Evolutionary conservation across 2,797 vertebrate species (phyloP), one percentile per base, ranked within the genome.

Genomic region (Eupleurogrammus muticus): DNA sequence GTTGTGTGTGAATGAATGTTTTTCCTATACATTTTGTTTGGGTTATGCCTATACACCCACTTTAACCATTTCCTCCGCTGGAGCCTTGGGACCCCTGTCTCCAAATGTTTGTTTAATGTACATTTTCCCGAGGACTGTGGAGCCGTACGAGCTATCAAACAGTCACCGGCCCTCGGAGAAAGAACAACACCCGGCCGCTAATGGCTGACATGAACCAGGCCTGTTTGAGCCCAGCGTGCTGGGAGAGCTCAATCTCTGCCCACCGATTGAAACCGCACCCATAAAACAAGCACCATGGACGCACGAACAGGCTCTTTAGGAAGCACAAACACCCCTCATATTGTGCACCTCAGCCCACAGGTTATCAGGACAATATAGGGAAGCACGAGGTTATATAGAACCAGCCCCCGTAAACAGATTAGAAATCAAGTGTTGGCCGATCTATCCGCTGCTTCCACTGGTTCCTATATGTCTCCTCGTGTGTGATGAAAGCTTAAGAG

Each of bases 401-500:
- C 24, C 47, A 57, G 69, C 54, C 55, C 74, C 40, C 50, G 42
- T 49, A 56, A 59, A 23, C 42, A 79, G 75, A 85, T 83, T 84
- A 75, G 68, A 73, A 75, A 66, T 68, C 7, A 56, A 70, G 72
- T 51, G 66, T 66, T 73, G 54, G 63, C 46, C 59, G 66, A 85
- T 80, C 84, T 75, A 64, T 83, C 70, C 63, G 16, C 64, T 75
- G 66, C 59, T 76, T 58, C 77, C 17, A 47, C 38, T 7, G 20
- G 47, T 70, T 66, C n/a, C 6, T 52, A 48, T 24, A 70, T 58
- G 50, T 60, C 58, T 38, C n/a, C 58, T 47, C 50, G 66, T 55
- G 77, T 67, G 61, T 62, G 84, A 62, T 88, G 89, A 90, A 67
- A 91, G 84, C 80, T 80, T 75, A 79, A 83, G 70, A 83, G 71